phyloP scores from a whole-genome alignment of 2,797 vertebrate genomes.

The Echeneis naucrates region DNA sequence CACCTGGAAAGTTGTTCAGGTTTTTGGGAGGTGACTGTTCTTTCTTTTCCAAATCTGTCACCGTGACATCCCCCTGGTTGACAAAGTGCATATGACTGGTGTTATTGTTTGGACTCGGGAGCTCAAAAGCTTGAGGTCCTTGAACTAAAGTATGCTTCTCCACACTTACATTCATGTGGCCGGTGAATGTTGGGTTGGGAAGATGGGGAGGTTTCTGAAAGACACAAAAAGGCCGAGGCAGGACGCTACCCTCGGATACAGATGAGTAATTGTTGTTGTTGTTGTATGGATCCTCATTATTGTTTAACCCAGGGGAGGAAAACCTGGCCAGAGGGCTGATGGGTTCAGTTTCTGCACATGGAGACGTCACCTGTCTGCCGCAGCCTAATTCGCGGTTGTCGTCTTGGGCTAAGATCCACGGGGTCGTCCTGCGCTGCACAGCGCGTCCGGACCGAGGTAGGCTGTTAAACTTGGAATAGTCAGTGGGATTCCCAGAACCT shows the following conservation, averaged over 20 bases:
- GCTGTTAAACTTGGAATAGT: slow-evolving; percentile 90
- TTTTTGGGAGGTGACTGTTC: slow-evolving; percentile 57
- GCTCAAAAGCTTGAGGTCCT: slow-evolving; percentile 86
- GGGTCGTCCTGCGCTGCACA: slow-evolving; percentile 75
- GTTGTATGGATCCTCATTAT: slow-evolving; percentile 67
- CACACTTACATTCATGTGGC: slow-evolving; percentile 83
- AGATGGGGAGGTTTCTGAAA: slow-evolving; percentile 69
- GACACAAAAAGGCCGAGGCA: slow-evolving; percentile 65
- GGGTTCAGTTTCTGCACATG: slow-evolving; percentile 76
- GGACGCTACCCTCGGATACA: slow-evolving; percentile 76
- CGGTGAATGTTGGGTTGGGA: slow-evolving; percentile 46
- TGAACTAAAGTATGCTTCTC: slow-evolving; percentile 88
- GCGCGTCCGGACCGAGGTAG: slow-evolving; percentile 87
- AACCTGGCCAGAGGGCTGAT: slow-evolving; percentile 79
- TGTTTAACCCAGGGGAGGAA: slow-evolving; percentile 70
- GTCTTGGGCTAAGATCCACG: slow-evolving; percentile 85
- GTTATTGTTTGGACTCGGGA: slow-evolving; percentile 82
- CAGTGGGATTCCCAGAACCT: slow-evolving; percentile 66
- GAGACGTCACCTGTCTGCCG: slow-evolving; percentile 74
- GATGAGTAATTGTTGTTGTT: slow-evolving; percentile 72
- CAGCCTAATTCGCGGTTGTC: slow-evolving; percentile 79
- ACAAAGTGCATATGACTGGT: slow-evolving; percentile 76
- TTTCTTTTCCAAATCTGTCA: slow-evolving; percentile 78
- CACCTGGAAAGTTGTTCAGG: slow-evolving; percentile 60
- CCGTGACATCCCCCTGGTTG: slow-evolving; percentile 74